Evolutionary conservation across 1,140 invertebrate genomes (phyloP), one percentile per base, ranked within the genome.

Genomic region (Venustaconcha ellipsiformis): DNA sequence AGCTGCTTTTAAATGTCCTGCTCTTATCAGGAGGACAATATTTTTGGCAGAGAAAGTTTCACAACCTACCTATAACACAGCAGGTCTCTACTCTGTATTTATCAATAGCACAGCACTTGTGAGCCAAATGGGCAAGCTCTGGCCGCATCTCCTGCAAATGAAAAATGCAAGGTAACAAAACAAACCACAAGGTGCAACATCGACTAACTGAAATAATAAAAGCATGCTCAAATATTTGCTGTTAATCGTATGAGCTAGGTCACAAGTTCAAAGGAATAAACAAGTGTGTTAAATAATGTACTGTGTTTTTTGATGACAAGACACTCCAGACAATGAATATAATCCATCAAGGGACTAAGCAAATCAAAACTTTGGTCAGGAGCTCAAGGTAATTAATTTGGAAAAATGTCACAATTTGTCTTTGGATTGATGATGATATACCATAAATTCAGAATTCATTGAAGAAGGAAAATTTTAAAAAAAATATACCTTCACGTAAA

Each of bases 21-120:
- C 26, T 30, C 18, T 23, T 55, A 5, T 37, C 26, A 68, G 37
- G 6, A 48, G 11, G 37, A 48, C 37, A 48, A 2, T 11, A 48
- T 48, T 48, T 48, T 48, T 48, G 5, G 8, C 55, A 63, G 30
- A 14, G 14, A 26, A 17, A 23, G 18, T 62, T n/a, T 62, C 60
- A 80, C 71, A 74, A 79, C 90, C 92, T 91, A 96, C 97, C 98
- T 88, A 99, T 96, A 84, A 99, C 96, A 91, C 97, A 99, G 90
- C 98, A 99, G 1, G 98, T 99, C 92, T 99, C 97, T 17, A 97
- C 95, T 86, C 96, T 92, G 88, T 99, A 99, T 91, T 99, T 99
- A 89, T 99, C 97, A 79, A 98, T 97, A 86, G 95, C 94, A 57
- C 95, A 95, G 57, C 96, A 95, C 83, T 94, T 94, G 87, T 99